Evolutionary conservation across 2,888 invertebrate species (phyloP).

Genomic region (Ceramica pisi): DNA sequence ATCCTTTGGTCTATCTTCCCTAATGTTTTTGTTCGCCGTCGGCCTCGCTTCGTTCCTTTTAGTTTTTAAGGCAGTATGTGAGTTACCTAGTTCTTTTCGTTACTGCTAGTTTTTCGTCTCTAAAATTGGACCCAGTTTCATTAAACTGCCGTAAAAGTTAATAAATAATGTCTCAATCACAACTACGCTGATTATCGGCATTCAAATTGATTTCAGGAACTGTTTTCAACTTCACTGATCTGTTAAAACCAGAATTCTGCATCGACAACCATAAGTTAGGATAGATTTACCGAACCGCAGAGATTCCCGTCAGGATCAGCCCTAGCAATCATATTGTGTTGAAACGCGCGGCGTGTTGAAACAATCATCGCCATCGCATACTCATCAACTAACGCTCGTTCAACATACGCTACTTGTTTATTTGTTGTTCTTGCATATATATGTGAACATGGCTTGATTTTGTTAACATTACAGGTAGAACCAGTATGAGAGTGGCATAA

Average conservation of each 20-base stretch:
- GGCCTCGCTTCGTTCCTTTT: constrained; percentile 4
- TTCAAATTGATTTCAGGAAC: neutral
- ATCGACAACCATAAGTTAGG: neutral
- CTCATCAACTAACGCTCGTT: constrained; percentile 48
- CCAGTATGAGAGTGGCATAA: too few relatives aligned
- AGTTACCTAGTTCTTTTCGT: neutral
- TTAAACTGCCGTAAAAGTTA: neutral
- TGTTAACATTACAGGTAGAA: neutral
- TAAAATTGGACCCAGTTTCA: constrained; percentile 12
- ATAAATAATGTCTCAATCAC: neutral
- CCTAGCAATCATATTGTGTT: constrained; percentile 26
- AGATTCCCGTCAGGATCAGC: constrained; percentile 25
- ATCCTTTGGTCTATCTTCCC: constrained; percentile 1
- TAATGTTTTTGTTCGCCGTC: neutral
- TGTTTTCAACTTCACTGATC: neutral
- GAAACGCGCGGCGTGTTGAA: constrained; percentile 15
- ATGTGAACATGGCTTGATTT: neutral
- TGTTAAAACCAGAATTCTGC: neutral
- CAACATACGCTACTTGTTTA: constrained; percentile 40
- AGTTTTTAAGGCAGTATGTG: neutral
- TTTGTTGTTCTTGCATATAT: constrained; percentile 21
- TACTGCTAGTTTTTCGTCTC: constrained; percentile 9
- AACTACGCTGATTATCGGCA: neutral
- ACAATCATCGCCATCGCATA: constrained; percentile 33
- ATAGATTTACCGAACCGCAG: constrained; percentile 13